phyloP scores from a whole-genome alignment of 2,797 vertebrate genomes.

The Hyperoplus lanceolatus region DNA sequence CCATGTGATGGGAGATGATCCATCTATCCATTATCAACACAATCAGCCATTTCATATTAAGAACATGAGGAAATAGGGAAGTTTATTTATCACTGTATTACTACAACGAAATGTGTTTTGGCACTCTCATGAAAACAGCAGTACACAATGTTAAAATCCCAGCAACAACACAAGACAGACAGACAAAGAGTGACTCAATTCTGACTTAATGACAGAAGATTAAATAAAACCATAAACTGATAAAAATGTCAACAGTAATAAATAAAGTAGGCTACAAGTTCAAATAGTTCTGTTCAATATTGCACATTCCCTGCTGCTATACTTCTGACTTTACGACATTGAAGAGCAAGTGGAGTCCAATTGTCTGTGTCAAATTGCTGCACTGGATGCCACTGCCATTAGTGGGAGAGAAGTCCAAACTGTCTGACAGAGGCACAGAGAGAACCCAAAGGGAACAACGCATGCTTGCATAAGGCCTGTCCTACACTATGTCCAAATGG shows the following conservation, averaged over 20 bases:
- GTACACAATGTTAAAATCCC: too few species aligned
- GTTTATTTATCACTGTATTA: too few species aligned
- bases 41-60: background rate
- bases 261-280: too few species aligned
- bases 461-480: conserved; percentile 62
- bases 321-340: background rate
- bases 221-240: too few species aligned
- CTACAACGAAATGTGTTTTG: too few species aligned
- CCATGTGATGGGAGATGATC: conserved; percentile 49
- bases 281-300: too few species aligned
- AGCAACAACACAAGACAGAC: too few species aligned
- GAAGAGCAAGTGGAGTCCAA: conserved; percentile 13
- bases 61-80: too few species aligned
- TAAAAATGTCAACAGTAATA: too few species aligned
- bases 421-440: background rate
- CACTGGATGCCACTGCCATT: conserved; percentile 11
- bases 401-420: conserved; percentile 28
- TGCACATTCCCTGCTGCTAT: background rate
- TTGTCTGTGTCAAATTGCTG: conserved; percentile 11
- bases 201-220: too few species aligned
- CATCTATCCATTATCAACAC: background rate
- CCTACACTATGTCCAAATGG: conserved; percentile 58
- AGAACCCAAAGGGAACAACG: conserved; percentile 1
- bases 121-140: too few species aligned
- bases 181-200: too few species aligned